Percentiles rank a stretch among this genome's conserved stretches.
These are phyloP conservation scores for Teinopalpus imperialis DNA, from an alignment of 2,888 invertebrate genomes.

Conservation along the genomic window DNA sequence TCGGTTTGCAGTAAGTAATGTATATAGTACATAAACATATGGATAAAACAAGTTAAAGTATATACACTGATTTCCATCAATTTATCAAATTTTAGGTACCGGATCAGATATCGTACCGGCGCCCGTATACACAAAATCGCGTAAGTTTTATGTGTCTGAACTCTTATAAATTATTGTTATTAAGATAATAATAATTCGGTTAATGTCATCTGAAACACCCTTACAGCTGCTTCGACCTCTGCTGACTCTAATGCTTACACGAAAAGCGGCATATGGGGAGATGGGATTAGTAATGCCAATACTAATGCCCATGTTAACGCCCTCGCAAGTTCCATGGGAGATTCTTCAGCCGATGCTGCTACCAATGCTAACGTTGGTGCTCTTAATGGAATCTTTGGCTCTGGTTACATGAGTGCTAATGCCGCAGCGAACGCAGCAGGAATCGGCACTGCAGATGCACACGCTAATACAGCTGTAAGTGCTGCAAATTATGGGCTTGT, in stretches of 20 bases:
- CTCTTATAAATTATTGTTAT: background rate
- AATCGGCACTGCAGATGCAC: background rate
- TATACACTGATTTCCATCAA: no score
- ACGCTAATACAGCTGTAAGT: slow-evolving; percentile 25
- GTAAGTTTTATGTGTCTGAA: background rate
- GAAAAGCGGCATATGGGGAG: slow-evolving; percentile 23
- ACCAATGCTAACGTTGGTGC: slow-evolving; percentile 30
- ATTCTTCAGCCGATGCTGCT: slow-evolving; percentile 27
- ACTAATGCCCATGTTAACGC: slow-evolving; percentile 29
- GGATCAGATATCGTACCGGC: background rate
- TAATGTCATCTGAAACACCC: background rate
- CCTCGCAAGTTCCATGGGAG: slow-evolving; percentile 15
- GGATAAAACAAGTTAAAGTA: no score
- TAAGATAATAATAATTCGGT: background rate
- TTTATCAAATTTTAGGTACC: background rate
- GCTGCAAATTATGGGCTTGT: background rate
- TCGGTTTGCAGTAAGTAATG: slow-evolving; percentile 37
- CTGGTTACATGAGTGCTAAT: slow-evolving; percentile 17
- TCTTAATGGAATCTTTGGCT: background rate
- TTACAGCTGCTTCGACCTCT: slow-evolving; percentile 12
- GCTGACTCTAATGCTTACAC: slow-evolving; percentile 26
- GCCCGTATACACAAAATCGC: background rate
- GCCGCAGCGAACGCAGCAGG: slow-evolving; percentile 30
- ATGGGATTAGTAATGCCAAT: slow-evolving; percentile 17
- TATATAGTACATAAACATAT: no score